Evolutionary conservation across 2,113 vertebrate genomes (phyloP).

Genomic region (Eulemur rufifrons): DNA sequence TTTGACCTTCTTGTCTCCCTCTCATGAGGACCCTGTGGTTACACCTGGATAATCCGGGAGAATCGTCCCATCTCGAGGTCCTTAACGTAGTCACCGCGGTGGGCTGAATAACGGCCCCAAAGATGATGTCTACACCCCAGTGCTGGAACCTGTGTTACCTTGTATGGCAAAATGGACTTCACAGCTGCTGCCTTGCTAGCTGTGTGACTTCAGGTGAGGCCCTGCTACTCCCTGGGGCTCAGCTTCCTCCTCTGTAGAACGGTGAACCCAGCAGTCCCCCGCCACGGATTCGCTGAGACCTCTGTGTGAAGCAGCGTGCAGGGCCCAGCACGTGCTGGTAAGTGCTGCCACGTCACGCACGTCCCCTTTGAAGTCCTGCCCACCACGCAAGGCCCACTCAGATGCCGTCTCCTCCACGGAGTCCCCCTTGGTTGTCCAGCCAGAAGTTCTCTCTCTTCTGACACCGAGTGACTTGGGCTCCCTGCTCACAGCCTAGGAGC

Average conservation of each 20-base stretch:
- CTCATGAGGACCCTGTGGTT: background rate
- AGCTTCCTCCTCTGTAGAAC: background rate
- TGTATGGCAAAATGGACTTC: background rate
- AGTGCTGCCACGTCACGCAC: background rate
- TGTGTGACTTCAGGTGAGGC: background rate
- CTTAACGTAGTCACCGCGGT: rapidly evolving
- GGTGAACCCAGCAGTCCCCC: rapidly evolving
- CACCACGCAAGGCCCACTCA: rapidly evolving
- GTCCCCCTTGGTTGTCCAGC: background rate
- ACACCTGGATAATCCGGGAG: rapidly evolving
- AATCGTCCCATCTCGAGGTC: background rate
- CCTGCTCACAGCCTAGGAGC: background rate
- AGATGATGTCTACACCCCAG: rapidly evolving
- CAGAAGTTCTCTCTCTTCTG: background rate
- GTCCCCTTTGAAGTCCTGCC: background rate
- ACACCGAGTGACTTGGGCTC: background rate
- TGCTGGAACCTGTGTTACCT: background rate
- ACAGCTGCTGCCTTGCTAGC: rapidly evolving
- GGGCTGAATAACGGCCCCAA: background rate
- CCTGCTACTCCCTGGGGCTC: background rate
- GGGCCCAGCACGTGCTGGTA: background rate
- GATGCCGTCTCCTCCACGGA: background rate
- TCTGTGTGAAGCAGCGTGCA: rapidly evolving
- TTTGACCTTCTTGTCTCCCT: background rate
- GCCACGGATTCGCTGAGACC: background rate